Percentiles rank a stretch among this genome's conserved stretches.
These are phyloP conservation scores for Mythimna loreyi DNA, from an alignment of 2,888 invertebrate genomes.

Conservation along the genomic window DNA sequence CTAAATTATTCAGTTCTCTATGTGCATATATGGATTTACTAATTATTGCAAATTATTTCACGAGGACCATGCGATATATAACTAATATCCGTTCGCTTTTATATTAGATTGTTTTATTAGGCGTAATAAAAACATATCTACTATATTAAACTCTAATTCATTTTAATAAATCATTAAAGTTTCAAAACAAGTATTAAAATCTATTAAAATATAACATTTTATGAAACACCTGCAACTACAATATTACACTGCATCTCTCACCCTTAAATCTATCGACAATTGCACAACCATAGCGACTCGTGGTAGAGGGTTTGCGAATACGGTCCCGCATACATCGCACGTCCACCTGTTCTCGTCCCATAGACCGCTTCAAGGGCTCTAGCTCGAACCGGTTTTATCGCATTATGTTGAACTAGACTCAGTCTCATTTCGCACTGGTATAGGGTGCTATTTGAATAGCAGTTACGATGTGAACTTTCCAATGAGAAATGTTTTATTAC, in stretches of 20 bases:
- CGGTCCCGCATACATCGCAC: conserved; percentile 50
- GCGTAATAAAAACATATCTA: neutral
- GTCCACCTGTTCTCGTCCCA: conserved; percentile 70
- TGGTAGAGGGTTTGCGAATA: conserved; percentile 62
- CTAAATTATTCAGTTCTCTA: too few species aligned
- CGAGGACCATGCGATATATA: neutral
- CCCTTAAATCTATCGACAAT: conserved; percentile 9
- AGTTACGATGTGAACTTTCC: conserved; percentile 60
- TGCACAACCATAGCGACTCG: conserved; percentile 4
- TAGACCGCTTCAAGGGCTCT: conserved; percentile 65
- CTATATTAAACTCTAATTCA: neutral
- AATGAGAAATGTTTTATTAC: conserved; percentile 58
- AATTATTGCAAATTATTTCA: too few species aligned
- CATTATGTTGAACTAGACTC: conserved; percentile 63
- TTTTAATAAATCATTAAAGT: neutral
- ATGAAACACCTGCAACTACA: neutral
- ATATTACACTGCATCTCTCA: neutral
- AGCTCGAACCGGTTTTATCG: conserved; percentile 60
- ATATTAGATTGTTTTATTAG: neutral
- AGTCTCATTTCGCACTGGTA: conserved; percentile 51
- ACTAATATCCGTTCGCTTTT: too few species aligned
- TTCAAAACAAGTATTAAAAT: neutral
- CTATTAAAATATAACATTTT: neutral
- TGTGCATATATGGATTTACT: too few species aligned
- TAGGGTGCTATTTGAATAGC: conserved; percentile 55